Evolutionary conservation across 2,797 vertebrate genomes (phyloP).

Genomic region (Dendrocincla tyrannina): DNA sequence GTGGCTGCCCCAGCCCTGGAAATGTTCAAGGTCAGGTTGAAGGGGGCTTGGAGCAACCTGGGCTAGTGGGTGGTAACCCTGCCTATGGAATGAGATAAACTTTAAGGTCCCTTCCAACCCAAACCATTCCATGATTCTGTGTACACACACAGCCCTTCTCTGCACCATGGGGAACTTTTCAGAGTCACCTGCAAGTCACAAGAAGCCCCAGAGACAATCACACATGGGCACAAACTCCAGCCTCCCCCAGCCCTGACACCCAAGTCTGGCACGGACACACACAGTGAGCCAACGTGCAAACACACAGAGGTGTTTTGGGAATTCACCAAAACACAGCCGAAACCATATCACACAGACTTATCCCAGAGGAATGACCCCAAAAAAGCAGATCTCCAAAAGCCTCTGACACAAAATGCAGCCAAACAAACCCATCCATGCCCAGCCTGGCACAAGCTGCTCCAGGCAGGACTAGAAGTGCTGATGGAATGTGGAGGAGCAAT

Average conservation of each 20-base stretch:
- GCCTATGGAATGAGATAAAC: accelerated
- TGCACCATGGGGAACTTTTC: not conserved
- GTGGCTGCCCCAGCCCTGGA: not conserved
- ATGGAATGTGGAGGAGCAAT: not conserved
- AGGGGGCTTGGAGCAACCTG: not conserved
- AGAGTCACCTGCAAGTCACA: not conserved
- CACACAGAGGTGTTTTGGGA: not conserved
- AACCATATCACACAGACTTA: not conserved
- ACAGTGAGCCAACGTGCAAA: not conserved
- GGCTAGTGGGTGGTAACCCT: not conserved
- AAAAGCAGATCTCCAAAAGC: not conserved
- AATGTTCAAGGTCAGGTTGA: not conserved
- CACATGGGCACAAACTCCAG: not conserved
- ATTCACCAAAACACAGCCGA: not conserved
- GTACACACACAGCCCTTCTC: not conserved
- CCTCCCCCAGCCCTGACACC: not conserved
- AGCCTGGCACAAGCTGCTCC: not conserved
- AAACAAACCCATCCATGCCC: not conserved
- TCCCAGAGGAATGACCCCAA: not conserved
- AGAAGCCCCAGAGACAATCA: not conserved
- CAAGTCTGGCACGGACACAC: accelerated
- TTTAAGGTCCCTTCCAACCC: not conserved
- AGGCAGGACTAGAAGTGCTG: not conserved
- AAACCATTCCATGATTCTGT: not conserved
- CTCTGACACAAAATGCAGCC: not conserved